Percentiles rank a stretch among this genome's conserved stretches.
Evolutionary conservation across 2,113 vertebrate genomes (phyloP).

Genomic region (Ctenomys sociabilis): DNA sequence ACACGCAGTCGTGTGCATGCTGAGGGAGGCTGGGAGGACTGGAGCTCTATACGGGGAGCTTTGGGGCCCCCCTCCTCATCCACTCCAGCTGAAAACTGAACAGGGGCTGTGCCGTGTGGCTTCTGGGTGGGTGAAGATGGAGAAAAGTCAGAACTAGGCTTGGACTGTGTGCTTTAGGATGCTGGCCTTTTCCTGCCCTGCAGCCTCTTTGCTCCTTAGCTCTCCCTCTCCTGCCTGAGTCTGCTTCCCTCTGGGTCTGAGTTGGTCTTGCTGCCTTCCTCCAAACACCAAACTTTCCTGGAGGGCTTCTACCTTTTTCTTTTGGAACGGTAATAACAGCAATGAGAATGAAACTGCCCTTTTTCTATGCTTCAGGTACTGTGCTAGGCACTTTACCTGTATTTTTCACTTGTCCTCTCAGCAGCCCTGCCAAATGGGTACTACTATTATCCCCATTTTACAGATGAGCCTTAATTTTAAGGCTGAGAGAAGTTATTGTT

Average conservation of each 20-base stretch:
- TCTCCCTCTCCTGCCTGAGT: neutral
- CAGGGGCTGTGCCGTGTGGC: neutral
- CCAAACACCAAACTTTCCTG: neutral
- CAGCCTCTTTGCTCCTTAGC: neutral
- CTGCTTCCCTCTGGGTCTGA: neutral
- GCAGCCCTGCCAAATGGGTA: neutral
- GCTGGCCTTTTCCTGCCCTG: neutral
- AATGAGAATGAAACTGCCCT: neutral
- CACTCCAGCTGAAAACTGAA: neutral
- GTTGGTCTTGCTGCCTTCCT: neutral
- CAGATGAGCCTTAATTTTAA: slow-evolving; percentile 61
- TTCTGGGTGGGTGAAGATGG: neutral
- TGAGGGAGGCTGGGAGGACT: neutral
- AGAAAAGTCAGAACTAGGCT: neutral
- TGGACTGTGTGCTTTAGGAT: neutral
- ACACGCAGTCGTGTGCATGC: neutral
- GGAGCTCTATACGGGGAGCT: neutral
- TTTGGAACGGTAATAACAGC: neutral
- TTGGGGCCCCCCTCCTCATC: neutral
- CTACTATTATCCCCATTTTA: neutral
- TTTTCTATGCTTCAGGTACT: neutral
- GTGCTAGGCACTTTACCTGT: neutral
- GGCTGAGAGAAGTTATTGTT: neutral
- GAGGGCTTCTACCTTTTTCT: neutral
- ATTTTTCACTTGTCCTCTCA: neutral